Base-by-base conservation (phyloP, 2,888 invertebrate species). In the Gryllus longicercus region DNA sequence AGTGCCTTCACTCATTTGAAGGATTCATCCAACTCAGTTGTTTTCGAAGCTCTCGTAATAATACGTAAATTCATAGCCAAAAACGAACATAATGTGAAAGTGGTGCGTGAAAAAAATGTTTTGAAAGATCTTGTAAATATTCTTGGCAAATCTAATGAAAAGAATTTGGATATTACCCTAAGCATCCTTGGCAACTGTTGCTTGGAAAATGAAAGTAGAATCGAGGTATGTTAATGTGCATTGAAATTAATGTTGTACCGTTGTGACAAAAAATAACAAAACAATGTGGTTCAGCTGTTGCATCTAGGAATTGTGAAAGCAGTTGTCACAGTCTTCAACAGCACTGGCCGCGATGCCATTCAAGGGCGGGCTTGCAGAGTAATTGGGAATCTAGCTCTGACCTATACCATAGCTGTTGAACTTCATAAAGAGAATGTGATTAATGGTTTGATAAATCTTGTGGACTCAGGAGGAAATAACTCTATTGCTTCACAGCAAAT, bases 101-200 rank as follows among this genome's bases (percentile, higher is more conserved):
- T 82, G 18, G 82, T 86, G 51, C 81, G 82, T 50, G 83, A 84
- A 80, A 80, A 81, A 76, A 85, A 85, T 75, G 85, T 88, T 86
- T 85, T 90, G 87, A 88, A 89, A 83, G 86, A 88, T 86, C 87
- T 94, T 84, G 87, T 93, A 78, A 89, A 90, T 80, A 90, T 92
- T 85, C 87, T 94, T 80, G 90, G 90, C 82, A 91, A 91, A 84
- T 91, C 92, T 5, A 91, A 93, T 85, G 91, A 91, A 85, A 90
- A 91, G 85, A 91, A 94, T 83, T 87, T 95, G 74, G 94, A 95
- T 86, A 87, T 94, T 76, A 89, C 92, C 0, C 87, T 96, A 21
- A 96, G 96, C 85, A 93, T 96, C 85, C 89, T 96, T 80, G 96
- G 95, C 1, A 95, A 96, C 87, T 92, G 94, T 84, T 94, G 95